Base-by-base conservation (phyloP, 2,888 invertebrate species). In the Lottia scabra region DNA sequence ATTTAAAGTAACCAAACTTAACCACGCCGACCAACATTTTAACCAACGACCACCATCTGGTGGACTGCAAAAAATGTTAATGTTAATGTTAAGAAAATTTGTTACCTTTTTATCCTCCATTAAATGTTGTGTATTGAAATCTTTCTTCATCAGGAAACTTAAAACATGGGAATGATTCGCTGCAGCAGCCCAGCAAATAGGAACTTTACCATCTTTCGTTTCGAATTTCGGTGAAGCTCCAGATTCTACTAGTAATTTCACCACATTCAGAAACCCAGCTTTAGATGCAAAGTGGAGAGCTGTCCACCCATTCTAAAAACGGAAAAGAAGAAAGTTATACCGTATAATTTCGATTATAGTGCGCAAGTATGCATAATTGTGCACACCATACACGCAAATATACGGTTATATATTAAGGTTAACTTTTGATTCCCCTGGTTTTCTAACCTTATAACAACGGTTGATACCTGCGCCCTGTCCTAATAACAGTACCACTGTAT, bases 141-240 rank as follows among this genome's bases (percentile, higher is more conserved):
- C 99, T 90, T 98, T 98, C 85, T 96, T 96, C 92, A 99, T 93
- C 74, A 99, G 92, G 90, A 97, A 99, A 87, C 96, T 95, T 71
- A 99, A 91, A 15, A 99, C 98, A 84, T 96, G 96, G 83, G 97
- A 95, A 90, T 99, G 99, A 75, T 97, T 97, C 91, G 97, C 96
- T 19, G 97, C 96, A 38, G 99, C 98, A 16, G 99, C 99, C 87
- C 98, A 98, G 95, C 98, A 98, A 81, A 99, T 95, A 1, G 99
- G 97, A 15, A 97, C 96, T 87, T 97, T 97, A 67, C 98, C 98
- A 79, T 98, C 94, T 90, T 97, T 97, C 0, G 98, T 98, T 74
- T 88, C 86, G 74, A 84, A 78, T 44, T 96, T 96, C 0, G 99
- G 97, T 0, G 97, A 97, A 4, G 98, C 99, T 48, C 98, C 98